Conservation (phyloP, 2,113 vertebrate species). For the Chaetura pelagica region DNA sequence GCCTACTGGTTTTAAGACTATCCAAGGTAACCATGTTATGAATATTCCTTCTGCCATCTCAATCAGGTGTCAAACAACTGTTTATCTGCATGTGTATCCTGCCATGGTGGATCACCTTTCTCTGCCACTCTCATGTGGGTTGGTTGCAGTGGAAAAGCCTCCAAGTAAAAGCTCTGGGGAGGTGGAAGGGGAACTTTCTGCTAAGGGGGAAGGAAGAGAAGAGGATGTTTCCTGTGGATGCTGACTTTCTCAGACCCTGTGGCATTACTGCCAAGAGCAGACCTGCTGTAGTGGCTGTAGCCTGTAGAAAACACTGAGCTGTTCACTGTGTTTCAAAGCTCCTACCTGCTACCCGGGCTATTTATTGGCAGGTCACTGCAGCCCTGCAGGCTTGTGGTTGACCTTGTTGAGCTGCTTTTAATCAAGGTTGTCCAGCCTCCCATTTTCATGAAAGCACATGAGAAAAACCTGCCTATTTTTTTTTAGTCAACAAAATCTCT, state of each 20-base stretch:
- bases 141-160: not conserved
- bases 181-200: not conserved
- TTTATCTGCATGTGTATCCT: not conserved
- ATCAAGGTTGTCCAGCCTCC: not conserved
- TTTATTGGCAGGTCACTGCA: not conserved
- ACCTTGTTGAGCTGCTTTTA: not conserved
- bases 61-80: fast-evolving
- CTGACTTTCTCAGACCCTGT: too few relatives aligned
- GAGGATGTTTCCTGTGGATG: fast-evolving
- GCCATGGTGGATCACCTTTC: fast-evolving
- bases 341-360: not conserved
- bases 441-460: not conserved
- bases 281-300: not conserved
- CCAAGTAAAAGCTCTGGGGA: not conserved
- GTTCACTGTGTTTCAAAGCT: not conserved
- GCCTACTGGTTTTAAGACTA: not conserved
- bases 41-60: not conserved
- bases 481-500: not conserved
- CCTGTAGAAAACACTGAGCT: not conserved
- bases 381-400: not conserved
- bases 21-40: not conserved
- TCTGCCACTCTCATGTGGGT: not conserved
- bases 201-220: not conserved
- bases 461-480: not conserved
- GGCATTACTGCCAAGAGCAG: not conserved